Evolutionary conservation across 2,888 invertebrate genomes (phyloP).

Genomic region (Cephus pygmeus): DNA sequence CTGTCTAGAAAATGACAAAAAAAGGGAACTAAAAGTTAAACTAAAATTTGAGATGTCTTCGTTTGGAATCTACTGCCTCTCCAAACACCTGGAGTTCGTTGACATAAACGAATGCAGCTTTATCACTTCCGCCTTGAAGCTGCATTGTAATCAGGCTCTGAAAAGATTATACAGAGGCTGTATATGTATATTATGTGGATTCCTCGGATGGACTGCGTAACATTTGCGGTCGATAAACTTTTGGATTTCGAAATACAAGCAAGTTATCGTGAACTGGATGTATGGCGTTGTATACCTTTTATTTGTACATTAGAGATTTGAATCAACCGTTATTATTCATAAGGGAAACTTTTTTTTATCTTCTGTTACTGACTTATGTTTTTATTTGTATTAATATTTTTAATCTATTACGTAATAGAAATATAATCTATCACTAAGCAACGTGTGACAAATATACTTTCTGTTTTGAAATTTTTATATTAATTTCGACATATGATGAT

Average conservation of each 20-base stretch:
- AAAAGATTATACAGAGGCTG: neutral
- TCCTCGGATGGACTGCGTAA: neutral
- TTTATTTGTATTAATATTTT: neutral
- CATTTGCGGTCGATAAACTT: neutral
- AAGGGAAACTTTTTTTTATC: neutral
- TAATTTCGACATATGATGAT: neutral
- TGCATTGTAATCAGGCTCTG: neutral
- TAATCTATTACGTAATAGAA: neutral
- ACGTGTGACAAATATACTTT: no score
- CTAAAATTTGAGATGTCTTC: no score
- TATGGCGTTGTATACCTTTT: neutral
- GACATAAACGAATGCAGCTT: neutral
- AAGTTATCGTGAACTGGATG: neutral
- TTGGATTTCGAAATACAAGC: neutral
- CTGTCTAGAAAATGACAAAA: no score
- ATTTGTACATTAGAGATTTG: neutral
- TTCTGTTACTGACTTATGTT: neutral
- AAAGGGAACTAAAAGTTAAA: no score
- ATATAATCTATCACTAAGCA: no score
- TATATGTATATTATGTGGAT: no score
- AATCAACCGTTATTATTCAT: neutral
- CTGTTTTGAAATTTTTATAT: no score
- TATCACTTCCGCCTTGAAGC: neutral
- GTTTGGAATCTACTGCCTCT: no score
- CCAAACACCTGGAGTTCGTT: neutral